A percentile compares a stretch with the other conserved stretches of the same genome.
These are phyloP conservation scores for Nemurella pictetii DNA, from an alignment of 2,888 invertebrate genomes.

Conservation along the genomic window DNA sequence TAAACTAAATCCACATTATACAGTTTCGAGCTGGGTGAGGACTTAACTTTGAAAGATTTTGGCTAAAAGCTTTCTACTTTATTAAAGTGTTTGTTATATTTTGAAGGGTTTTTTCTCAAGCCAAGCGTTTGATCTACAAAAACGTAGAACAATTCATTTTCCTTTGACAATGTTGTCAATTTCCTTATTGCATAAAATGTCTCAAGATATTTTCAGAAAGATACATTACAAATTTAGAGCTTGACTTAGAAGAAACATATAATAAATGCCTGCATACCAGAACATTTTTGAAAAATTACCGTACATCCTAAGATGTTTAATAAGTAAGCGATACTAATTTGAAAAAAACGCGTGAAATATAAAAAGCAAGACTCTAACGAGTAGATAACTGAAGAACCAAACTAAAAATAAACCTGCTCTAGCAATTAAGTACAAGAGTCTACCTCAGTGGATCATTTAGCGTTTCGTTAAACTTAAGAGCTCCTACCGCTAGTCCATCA, in stretches of 20 bases:
- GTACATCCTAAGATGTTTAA: background rate
- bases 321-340: background rate
- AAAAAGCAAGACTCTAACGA: no score
- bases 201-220: background rate
- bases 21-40: background rate
- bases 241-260: background rate
- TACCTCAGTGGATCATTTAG: conserved; percentile 14
- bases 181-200: background rate
- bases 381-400: no score
- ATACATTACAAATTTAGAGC: background rate
- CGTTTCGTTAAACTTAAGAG: background rate
- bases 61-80: conserved; percentile 7
- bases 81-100: conserved; percentile 5
- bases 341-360: background rate
- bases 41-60: background rate
- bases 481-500: conserved; percentile 5
- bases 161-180: background rate
- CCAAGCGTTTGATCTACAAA: background rate
- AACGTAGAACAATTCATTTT: background rate
- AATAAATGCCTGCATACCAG: no score
- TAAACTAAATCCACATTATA: conserved; percentile 11
- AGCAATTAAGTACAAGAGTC: conserved; percentile 1
- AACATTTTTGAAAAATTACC: background rate
- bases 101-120: background rate
- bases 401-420: background rate